Evolutionary conservation across 2,113 vertebrate genomes (phyloP).

Genomic region (Crotalus tigris): DNA sequence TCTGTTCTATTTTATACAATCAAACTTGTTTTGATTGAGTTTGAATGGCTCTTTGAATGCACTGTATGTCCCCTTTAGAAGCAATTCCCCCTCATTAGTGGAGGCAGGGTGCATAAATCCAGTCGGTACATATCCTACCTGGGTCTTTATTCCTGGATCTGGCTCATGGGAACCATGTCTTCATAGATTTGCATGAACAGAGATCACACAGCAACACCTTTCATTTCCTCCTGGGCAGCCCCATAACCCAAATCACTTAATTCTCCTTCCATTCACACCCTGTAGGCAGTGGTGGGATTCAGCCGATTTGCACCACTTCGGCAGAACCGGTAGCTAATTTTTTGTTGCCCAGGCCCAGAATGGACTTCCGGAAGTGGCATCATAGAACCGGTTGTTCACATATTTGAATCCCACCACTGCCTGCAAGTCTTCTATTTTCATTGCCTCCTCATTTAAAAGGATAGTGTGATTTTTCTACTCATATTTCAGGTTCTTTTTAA

Average conservation of each 20-base stretch:
- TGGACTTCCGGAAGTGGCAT: no score
- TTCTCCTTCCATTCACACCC: not conserved
- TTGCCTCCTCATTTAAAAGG: constrained; percentile 35
- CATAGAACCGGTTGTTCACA: no score
- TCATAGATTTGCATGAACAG: not conserved
- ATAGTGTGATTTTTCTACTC: constrained; percentile 50
- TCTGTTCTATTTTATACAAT: not conserved
- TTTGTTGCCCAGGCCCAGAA: no score
- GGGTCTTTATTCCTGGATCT: not conserved
- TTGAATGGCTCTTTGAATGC: not conserved
- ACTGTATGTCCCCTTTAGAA: not conserved
- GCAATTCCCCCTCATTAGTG: not conserved
- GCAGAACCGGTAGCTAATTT: no score
- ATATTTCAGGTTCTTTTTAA: constrained; percentile 17
- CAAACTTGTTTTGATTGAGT: not conserved
- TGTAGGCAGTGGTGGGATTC: no score
- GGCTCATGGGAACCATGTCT: not conserved
- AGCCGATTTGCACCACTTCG: no score
- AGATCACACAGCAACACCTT: not conserved
- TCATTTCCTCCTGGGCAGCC: not conserved
- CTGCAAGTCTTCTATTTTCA: not conserved
- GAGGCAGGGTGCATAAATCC: not conserved
- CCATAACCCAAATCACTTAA: not conserved
- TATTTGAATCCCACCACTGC: no score
- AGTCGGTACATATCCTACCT: not conserved